phyloP scores from a whole-genome alignment of 2,888 invertebrate genomes.

The Tholera decimalis region DNA sequence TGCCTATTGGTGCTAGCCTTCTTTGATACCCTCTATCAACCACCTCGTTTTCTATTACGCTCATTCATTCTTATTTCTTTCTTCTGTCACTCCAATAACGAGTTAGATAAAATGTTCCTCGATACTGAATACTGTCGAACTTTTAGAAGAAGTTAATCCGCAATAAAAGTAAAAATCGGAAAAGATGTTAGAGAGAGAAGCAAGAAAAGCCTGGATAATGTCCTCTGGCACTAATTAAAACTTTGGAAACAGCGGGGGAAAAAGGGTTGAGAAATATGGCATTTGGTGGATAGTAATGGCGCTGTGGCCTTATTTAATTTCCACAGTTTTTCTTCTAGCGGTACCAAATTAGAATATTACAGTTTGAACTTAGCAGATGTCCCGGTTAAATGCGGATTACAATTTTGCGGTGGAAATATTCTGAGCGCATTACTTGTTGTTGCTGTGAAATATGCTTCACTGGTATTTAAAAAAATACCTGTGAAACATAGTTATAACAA shows the following conservation, averaged over 20 bases:
- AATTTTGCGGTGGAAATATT: neutral
- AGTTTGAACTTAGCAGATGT: slow-evolving; percentile 17
- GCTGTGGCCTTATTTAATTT: slow-evolving; percentile 84
- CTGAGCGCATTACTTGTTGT: too few species aligned
- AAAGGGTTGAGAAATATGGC: slow-evolving; percentile 90
- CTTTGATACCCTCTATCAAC: neutral
- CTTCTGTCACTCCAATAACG: neutral
- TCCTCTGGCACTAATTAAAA: slow-evolving; percentile 91
- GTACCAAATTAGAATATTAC: slow-evolving; percentile 75
- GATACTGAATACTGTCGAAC: slow-evolving; percentile 67
- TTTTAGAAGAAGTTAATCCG: slow-evolving; percentile 73
- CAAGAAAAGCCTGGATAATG: slow-evolving; percentile 86
- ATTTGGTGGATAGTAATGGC: slow-evolving; percentile 86
- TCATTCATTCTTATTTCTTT: neutral
- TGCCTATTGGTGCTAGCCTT: too few species aligned
- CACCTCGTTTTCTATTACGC: neutral
- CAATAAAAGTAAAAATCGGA: slow-evolving; percentile 77
- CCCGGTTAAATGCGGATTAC: neutral
- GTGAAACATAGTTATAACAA: too few species aligned
- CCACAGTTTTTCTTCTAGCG: slow-evolving; percentile 80
- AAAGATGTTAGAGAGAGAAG: slow-evolving; percentile 78
- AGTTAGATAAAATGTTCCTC: slow-evolving; percentile 42
- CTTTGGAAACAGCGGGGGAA: slow-evolving; percentile 85
- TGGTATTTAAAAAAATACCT: too few species aligned
- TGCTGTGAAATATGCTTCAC: neutral